Evolutionary conservation across 2,888 invertebrate species (phyloP), one percentile per base, ranked within the genome.

Genomic region (Cordilura impudica): DNA sequence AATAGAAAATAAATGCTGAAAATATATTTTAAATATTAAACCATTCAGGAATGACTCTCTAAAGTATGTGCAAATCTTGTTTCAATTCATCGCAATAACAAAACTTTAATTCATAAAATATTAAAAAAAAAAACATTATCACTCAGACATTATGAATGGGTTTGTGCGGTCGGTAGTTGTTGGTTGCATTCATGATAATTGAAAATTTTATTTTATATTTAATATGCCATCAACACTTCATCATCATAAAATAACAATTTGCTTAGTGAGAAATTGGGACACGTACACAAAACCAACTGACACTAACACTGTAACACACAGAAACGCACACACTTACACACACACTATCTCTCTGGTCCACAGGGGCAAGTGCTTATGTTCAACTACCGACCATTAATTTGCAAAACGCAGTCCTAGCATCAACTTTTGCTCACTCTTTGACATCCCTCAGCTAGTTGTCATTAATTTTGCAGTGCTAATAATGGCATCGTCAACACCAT

Each of bases 391-490:
- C 21, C 31, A 78, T 66, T 49, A 74, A 71, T 75, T 67, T 56
- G 31, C 43, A 1, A 69, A 63, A 31, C 3, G 51, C 18, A 56
- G 35, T 56, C 29, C 8, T 23, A 14, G 45, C n/a, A n/a, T n/a
- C n/a, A n/a, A n/a, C n/a, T n/a, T n/a, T n/a, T 26, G 14, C 35
- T 12, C 31, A 31, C 35, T 7, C 8, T 19, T 18, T 12, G 21
- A 31, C 7, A 49, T 4, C 45, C 47, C 14, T 63, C 49, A 39
- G 45, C 56, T 60, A 31, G 56, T 71, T 61, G 71, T 67, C 75
- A 75, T 79, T 79, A 79, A 79, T 75, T 75, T 75, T 79, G 66
- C 63, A 75, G 53, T 66, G 71, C 66, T 74, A 74, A 71, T 79
- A 74, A 79, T 79, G 74, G 63, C 74, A 74, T 71, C 49, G 54